Conservation (phyloP, 2,888 invertebrate species). For the Amphiduros pacificus region DNA sequence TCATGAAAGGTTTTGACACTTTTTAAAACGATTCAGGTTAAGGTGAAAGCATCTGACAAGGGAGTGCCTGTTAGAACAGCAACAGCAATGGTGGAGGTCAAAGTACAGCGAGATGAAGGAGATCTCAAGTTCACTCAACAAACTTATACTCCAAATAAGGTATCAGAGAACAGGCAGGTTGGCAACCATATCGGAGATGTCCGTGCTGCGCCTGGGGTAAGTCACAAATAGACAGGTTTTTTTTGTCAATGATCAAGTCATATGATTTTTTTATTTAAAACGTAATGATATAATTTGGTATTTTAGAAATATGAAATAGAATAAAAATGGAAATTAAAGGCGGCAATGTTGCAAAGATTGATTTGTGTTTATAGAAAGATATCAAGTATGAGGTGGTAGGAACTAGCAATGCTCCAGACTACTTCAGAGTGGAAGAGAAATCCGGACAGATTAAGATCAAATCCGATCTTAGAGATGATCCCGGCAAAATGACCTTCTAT, state of each 20-base stretch:
- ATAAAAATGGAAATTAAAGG: too few relatives aligned
- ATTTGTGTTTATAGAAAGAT: slow-evolving; percentile 21
- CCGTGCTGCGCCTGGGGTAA: slow-evolving; percentile 29
- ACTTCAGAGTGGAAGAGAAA: slow-evolving; percentile 37
- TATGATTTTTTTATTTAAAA: background rate
- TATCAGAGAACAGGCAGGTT: slow-evolving; percentile 26
- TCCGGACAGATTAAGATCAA: slow-evolving; percentile 38
- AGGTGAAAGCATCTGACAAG: slow-evolving; percentile 41
- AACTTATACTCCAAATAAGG: slow-evolving; percentile 19
- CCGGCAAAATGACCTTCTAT: too few relatives aligned
- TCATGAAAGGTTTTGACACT: background rate
- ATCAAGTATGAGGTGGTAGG: slow-evolving; percentile 39
- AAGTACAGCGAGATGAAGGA: slow-evolving; percentile 35
- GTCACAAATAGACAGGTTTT: slow-evolving; percentile 4
- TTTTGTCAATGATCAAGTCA: background rate
- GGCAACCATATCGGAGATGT: slow-evolving; percentile 23
- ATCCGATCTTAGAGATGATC: slow-evolving; percentile 38
- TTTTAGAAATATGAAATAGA: too few relatives aligned
- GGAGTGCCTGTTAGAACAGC: slow-evolving; percentile 38
- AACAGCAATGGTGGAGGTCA: slow-evolving; percentile 39
- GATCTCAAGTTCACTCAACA: slow-evolving; percentile 22
- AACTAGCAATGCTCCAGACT: slow-evolving; percentile 39
- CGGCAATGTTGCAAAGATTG: too few relatives aligned
- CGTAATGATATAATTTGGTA: background rate
- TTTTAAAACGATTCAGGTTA: slow-evolving; percentile 30